Percentiles rank a stretch among this genome's conserved stretches.
phyloP scores from a whole-genome alignment of 2,888 invertebrate species.

The Caenorhabditis uteleia region DNA sequence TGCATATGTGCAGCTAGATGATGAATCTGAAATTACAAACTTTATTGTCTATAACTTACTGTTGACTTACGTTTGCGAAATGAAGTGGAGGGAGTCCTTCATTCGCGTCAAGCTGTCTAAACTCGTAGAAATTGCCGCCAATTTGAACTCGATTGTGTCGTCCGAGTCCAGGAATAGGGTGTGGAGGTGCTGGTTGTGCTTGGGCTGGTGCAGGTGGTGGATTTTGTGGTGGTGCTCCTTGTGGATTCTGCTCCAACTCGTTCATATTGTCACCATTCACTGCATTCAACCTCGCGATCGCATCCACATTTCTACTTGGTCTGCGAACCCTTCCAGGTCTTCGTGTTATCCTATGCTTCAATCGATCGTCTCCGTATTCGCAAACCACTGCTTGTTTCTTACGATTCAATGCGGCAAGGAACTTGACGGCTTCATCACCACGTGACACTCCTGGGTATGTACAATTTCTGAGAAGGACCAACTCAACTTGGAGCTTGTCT shows the following conservation, averaged over 20 bases:
- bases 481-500: slow-evolving; percentile 54
- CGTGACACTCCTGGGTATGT: slow-evolving; percentile 49
- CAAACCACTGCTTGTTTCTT: slow-evolving; percentile 57
- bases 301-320: slow-evolving; percentile 13
- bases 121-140: no score
- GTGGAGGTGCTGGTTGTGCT: background rate
- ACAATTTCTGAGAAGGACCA: slow-evolving; percentile 54
- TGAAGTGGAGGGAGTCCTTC: no score
- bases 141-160: slow-evolving; percentile 2
- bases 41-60: no score
- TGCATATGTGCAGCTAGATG: background rate
- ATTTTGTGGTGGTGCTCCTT: background rate
- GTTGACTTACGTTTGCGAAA: no score
- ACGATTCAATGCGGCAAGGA: slow-evolving; percentile 51
- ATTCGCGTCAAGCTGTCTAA: no score
- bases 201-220: background rate
- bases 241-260: background rate
- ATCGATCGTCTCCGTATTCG: slow-evolving; percentile 54
- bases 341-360: slow-evolving; percentile 47
- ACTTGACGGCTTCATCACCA: slow-evolving; percentile 51
- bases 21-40: no score
- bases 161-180: background rate
- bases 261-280: background rate
- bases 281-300: slow-evolving; percentile 7
- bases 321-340: slow-evolving; percentile 13